Evolutionary conservation across 30 jellyfish, hydroid and myxozoan genomes (phyloP).

Genomic region (Calvadosia cruxmelitensis): DNA sequence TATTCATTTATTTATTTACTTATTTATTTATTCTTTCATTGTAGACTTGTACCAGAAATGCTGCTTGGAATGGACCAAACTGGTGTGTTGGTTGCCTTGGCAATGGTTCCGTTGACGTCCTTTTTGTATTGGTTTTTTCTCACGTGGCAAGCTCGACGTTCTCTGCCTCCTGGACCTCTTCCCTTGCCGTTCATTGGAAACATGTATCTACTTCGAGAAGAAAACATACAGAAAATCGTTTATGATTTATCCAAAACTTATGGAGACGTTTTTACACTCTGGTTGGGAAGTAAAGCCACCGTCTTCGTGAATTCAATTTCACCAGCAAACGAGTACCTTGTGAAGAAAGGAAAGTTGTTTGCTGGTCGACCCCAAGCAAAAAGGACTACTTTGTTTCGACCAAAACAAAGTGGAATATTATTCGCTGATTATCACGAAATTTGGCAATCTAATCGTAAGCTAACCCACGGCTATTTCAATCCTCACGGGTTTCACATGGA

Average conservation of each 20-base stretch:
- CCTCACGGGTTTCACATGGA: background rate
- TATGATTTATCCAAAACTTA: background rate
- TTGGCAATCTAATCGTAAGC: background rate
- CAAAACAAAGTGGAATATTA: background rate
- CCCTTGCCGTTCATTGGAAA: background rate
- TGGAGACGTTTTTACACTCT: background rate
- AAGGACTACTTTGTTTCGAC: background rate
- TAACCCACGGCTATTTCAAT: background rate
- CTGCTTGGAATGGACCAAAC: background rate
- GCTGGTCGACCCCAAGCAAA: background rate
- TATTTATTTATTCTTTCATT: no score
- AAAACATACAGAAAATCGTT: background rate
- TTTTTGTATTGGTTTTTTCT: background rate
- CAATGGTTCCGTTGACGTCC: background rate
- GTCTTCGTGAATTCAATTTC: background rate
- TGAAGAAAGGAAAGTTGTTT: background rate
- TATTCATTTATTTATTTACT: no score
- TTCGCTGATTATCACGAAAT: background rate
- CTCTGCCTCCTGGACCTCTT: background rate
- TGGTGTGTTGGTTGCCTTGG: background rate
- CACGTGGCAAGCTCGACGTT: background rate
- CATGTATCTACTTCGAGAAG: background rate
- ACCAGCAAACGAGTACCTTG: background rate
- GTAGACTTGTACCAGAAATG: no score
- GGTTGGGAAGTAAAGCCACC: background rate